These are phyloP conservation scores for Chymomyza caudatula DNA, from an alignment of 2,888 invertebrate species.

Conservation along the genomic window DNA sequence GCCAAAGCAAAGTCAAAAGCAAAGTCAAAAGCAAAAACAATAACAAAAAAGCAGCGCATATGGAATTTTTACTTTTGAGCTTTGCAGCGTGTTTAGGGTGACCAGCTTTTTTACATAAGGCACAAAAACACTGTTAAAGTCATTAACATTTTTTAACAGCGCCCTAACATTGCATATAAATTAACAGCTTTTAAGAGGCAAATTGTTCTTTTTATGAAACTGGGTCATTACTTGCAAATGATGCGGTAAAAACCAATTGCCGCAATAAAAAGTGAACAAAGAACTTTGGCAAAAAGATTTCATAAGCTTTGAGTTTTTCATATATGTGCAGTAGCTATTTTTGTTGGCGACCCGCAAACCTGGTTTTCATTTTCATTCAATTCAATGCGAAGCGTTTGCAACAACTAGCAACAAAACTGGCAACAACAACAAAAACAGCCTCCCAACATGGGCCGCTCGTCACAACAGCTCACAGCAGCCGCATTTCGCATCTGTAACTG, in stretches of 20 bases:
- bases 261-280: no score
- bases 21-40: constrained; percentile 13
- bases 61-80: background rate
- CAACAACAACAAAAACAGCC: constrained; percentile 17
- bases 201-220: background rate
- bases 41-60: constrained; percentile 8
- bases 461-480: constrained; percentile 31
- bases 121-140: background rate
- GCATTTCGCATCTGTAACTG: constrained; percentile 32
- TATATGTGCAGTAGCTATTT: background rate
- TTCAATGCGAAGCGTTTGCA: constrained; percentile 37
- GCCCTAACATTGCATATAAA: background rate
- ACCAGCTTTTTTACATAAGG: background rate
- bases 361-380: constrained; percentile 72
- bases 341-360: constrained; percentile 57
- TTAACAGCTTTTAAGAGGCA: background rate
- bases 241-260: background rate
- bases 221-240: background rate
- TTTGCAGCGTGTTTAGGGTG: background rate
- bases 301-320: background rate
- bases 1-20: constrained; percentile 5
- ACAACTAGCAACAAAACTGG: background rate
- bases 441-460: constrained; percentile 53
- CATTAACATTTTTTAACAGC: background rate
- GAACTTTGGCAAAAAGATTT: background rate